These are phyloP conservation scores for Nemotelus pantherinus DNA, from an alignment of 2,888 invertebrate genomes.

Conservation along the genomic window DNA sequence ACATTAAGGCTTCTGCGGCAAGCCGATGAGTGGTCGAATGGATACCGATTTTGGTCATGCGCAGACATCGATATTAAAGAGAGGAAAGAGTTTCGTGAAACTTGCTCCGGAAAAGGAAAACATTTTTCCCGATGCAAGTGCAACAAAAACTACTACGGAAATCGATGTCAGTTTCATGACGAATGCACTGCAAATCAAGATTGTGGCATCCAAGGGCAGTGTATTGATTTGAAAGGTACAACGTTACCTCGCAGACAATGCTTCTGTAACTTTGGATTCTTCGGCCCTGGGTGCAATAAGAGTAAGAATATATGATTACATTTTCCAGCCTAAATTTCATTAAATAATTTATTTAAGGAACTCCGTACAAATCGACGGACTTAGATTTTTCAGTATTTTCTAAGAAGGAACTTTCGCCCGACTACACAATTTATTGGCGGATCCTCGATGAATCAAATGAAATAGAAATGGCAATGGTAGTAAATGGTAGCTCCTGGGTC, in stretches of 20 bases:
- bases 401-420: conserved; percentile 75
- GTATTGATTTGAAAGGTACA: conserved; percentile 82
- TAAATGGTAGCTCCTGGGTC: conserved; percentile 88
- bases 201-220: conserved; percentile 87
- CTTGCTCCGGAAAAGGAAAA: conserved; percentile 86
- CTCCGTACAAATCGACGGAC: conserved; percentile 77
- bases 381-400: conserved; percentile 78
- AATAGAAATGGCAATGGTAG: conserved; percentile 86
- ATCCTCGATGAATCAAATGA: conserved; percentile 84
- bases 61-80: conserved; percentile 87
- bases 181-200: conserved; percentile 87
- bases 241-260: conserved; percentile 85
- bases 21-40: conserved; percentile 88
- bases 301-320: conserved; percentile 68
- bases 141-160: conserved; percentile 81
- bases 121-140: conserved; percentile 83
- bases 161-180: conserved; percentile 86
- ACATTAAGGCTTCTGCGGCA: conserved; percentile 88
- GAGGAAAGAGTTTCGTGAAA: conserved; percentile 82
- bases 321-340: background rate
- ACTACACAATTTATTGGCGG: conserved; percentile 85
- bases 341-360: conserved; percentile 67
- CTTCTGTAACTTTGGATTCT: conserved; percentile 90
- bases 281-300: conserved; percentile 84
- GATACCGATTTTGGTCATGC: conserved; percentile 94